Base-by-base conservation (phyloP, 2,888 invertebrate species). In the Pammene aurita region DNA sequence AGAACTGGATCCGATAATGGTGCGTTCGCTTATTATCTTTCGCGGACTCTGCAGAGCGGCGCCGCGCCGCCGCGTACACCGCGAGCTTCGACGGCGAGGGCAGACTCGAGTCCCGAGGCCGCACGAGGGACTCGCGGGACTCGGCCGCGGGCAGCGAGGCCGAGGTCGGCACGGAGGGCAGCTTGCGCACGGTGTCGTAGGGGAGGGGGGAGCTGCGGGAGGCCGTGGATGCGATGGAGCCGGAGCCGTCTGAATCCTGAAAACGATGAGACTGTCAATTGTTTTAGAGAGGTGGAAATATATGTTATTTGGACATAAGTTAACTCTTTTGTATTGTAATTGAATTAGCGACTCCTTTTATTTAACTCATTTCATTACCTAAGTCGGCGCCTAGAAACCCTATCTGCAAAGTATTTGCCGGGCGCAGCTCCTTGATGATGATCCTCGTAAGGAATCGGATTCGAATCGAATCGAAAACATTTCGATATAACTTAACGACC, bases 1-100 rank as follows among this genome's bases (percentile, higher is more conserved):
- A 96, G 85, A 96, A 96, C 81, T 96, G 96, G 80, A 96, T 96
- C 71, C 96, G 94, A 83, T 96, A 96, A 84, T 95, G 95, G 81
- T 94, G 95, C 35, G 94, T 94, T 69, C 94, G 79, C 73, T 92
- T 92, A 56, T 83, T 89, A 67, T 94, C 94, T 76, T 94, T 93
- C 5, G 94, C 94, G 0, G 94, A 94, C 65, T 94, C 93, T 0
- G 94, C 94, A 5, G 94, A 93, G 52, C 94, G 88, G 34, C 93
- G 84, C 26, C 92, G 85, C 0, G 93, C 89, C 0, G 91, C 92
- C 5, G 92, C 93, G 80, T 94, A 94, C 38, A 94, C 94, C 14
- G 94, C 93, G 35, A 95, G 91, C 82, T 95, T 95, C 18, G 94
- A 94, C 0, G 95, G 95, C 11, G 95, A 94, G 18, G 95, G 94